phyloP scores from a whole-genome alignment of 2,797 vertebrate genomes.

The Poliocrania exsul region DNA sequence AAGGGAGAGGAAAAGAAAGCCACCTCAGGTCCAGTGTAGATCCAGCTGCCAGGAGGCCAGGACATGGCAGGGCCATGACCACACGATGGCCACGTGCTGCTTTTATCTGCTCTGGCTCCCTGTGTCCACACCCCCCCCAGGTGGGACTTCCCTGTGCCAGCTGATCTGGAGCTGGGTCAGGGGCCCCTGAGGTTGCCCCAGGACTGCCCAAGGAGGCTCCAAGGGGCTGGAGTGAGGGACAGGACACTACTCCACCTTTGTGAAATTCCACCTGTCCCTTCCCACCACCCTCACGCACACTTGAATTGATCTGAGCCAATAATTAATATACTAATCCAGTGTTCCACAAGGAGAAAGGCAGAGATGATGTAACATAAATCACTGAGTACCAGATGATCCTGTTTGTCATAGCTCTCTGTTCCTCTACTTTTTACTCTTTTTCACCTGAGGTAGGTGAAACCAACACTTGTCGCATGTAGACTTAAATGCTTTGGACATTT shows the following conservation, averaged over 20 bases:
- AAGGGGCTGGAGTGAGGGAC: background rate
- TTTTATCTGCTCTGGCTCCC: background rate
- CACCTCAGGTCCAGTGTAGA: background rate
- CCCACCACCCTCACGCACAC: background rate
- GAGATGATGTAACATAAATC: background rate
- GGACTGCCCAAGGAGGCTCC: background rate
- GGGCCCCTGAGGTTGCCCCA: background rate
- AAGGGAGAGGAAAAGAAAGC: background rate
- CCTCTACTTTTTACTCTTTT: background rate
- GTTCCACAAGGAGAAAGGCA: background rate
- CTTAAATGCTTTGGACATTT: slow-evolving; percentile 14
- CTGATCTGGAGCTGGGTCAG: background rate
- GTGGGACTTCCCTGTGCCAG: background rate
- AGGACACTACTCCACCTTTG: background rate
- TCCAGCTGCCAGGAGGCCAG: background rate
- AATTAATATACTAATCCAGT: background rate
- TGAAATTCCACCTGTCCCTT: background rate
- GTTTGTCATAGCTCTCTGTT: background rate
- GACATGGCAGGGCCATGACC: background rate
- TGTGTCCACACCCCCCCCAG: background rate
- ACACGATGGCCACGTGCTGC: background rate
- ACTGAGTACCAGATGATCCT: background rate
- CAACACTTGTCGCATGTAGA: background rate
- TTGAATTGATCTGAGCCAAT: background rate
- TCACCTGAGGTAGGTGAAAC: background rate